phyloP scores from a whole-genome alignment of 2,797 vertebrate genomes.

The Danionella dracula region DNA sequence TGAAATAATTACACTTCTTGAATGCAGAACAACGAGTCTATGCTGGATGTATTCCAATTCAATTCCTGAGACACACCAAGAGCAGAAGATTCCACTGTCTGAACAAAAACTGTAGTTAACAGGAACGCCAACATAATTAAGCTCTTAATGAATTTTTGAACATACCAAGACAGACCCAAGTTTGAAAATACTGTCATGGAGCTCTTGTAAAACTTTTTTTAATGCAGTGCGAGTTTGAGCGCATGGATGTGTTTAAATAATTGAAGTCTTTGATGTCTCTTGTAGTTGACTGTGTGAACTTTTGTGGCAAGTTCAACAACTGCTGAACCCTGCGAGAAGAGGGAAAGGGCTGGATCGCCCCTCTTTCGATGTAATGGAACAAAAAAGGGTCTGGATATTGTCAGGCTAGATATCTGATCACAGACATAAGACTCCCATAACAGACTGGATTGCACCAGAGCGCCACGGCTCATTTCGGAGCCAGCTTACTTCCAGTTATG shows the following conservation, averaged over 20 bases:
- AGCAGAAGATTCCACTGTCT: too few species aligned
- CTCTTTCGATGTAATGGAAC: slow-evolving; percentile 49
- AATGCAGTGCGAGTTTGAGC: neutral
- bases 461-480: slow-evolving; percentile 68
- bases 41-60: too few species aligned
- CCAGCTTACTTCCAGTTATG: slow-evolving; percentile 52
- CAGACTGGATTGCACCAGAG: slow-evolving; percentile 68
- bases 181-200: neutral
- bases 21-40: too few species aligned
- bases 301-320: slow-evolving; percentile 37
- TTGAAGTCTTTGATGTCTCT: slow-evolving; percentile 19
- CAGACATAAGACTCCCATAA: slow-evolving; percentile 67
- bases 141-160: neutral
- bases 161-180: neutral
- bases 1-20: too few species aligned
- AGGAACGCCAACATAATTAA: neutral
- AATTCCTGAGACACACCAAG: too few species aligned
- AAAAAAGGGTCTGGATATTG: slow-evolving; percentile 72
- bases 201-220: neutral
- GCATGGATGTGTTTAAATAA: slow-evolving; percentile 13
- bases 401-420: slow-evolving; percentile 77
- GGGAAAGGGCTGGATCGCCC: slow-evolving; percentile 30
- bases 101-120: neutral
- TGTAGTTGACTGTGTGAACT: slow-evolving; percentile 38
- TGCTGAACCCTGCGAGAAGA: slow-evolving; percentile 25